Conservation (phyloP, 2,797 vertebrate genomes). For the Neosalanx taihuensis region DNA sequence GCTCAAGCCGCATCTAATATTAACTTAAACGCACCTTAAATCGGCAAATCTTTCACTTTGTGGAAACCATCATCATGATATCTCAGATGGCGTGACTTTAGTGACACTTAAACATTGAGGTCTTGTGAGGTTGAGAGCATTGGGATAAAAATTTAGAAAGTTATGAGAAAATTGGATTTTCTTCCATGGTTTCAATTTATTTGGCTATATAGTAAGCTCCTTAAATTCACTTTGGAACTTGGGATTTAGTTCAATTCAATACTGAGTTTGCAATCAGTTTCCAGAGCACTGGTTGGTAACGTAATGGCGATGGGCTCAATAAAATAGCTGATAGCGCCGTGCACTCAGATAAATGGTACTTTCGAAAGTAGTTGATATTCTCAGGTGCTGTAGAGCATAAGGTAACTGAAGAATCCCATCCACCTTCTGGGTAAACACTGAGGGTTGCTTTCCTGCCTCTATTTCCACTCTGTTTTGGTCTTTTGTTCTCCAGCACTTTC, state of each 20-base stretch:
- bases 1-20: too few species aligned
- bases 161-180: not conserved
- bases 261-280: conserved; percentile 40
- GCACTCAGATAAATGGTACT: conserved; percentile 25
- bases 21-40: not conserved
- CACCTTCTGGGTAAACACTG: not conserved
- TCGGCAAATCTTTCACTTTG: not conserved
- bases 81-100: not conserved
- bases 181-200: not conserved
- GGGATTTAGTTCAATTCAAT: conserved; percentile 28
- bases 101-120: not conserved
- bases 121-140: not conserved
- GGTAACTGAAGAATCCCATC: conserved; percentile 4
- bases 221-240: conserved; percentile 41
- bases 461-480: not conserved
- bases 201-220: conserved; percentile 25
- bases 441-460: not conserved
- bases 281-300: conserved; percentile 8
- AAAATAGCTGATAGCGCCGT: conserved; percentile 30
- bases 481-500: not conserved
- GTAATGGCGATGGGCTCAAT: conserved; percentile 32
- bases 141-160: not conserved
- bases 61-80: not conserved
- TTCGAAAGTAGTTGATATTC: conserved; percentile 11
- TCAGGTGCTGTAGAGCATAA: conserved; percentile 17